These are phyloP conservation scores for Enteromius radiatus DNA, from an alignment of 2,797 vertebrate species.

Conservation along the genomic window DNA sequence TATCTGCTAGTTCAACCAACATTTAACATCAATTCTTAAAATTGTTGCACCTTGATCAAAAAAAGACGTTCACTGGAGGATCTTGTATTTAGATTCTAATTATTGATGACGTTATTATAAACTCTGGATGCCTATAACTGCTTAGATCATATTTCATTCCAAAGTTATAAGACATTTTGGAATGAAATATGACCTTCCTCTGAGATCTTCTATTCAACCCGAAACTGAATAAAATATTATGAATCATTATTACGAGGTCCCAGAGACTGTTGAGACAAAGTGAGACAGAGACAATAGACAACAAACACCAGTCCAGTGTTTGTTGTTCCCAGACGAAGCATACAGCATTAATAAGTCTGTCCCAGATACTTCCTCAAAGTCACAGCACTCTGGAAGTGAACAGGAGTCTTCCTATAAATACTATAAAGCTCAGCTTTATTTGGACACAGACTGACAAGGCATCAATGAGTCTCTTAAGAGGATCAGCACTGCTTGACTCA, in stretches of 20 bases:
- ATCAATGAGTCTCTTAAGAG: conserved; percentile 79
- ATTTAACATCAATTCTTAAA: too few species aligned
- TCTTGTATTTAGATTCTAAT: neutral
- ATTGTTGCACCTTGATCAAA: neutral
- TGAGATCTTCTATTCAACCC: neutral
- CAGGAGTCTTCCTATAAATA: conserved; percentile 74
- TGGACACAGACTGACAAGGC: conserved; percentile 79
- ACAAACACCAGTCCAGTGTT: neutral
- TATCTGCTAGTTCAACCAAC: too few species aligned
- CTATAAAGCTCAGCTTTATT: conserved; percentile 83
- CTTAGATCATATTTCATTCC: neutral
- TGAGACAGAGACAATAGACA: too few species aligned
- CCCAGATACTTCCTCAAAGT: conserved; percentile 39
- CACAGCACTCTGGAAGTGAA: conserved; percentile 73
- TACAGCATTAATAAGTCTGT: conserved; percentile 40
- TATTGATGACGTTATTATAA: neutral
- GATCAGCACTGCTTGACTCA: conserved; percentile 73
- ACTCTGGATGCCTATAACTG: neutral
- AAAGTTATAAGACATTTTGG: neutral
- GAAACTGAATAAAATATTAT: neutral
- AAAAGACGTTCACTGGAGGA: neutral
- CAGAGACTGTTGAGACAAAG: neutral
- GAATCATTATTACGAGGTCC: neutral
- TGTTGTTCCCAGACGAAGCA: conserved; percentile 41
- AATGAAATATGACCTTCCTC: too few species aligned